phyloP scores from a whole-genome alignment of 2,888 invertebrate genomes.

The Acheta domesticus region DNA sequence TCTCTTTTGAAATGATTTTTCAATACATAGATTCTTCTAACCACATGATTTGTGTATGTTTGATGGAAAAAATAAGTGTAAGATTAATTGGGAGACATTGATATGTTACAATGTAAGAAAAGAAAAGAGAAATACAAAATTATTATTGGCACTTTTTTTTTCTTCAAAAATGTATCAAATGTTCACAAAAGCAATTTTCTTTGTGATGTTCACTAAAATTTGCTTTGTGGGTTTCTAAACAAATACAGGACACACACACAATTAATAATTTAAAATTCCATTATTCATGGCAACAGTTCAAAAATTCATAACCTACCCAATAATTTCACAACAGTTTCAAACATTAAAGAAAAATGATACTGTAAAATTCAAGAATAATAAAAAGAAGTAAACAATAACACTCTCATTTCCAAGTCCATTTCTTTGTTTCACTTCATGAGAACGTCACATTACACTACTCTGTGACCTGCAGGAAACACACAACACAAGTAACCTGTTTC shows the following conservation, averaged over 20 bases:
- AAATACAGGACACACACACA: background rate
- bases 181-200: background rate
- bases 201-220: background rate
- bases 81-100: background rate
- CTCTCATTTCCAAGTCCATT: background rate
- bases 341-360: background rate
- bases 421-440: background rate
- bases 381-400: background rate
- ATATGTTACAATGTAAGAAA: slow-evolving; percentile 10
- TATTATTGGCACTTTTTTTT: background rate
- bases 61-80: background rate
- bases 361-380: background rate
- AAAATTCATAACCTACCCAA: slow-evolving; percentile 3
- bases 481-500: slow-evolving; percentile 4
- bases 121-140: background rate
- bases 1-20: slow-evolving; percentile 9
- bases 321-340: background rate
- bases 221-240: background rate
- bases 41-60: background rate
- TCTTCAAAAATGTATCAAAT: background rate
- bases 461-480: background rate
- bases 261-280: background rate
- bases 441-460: background rate
- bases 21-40: background rate
- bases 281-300: background rate